Evolutionary conservation across 1,140 invertebrate species (phyloP).

Genomic region (Solenopsis invicta): DNA sequence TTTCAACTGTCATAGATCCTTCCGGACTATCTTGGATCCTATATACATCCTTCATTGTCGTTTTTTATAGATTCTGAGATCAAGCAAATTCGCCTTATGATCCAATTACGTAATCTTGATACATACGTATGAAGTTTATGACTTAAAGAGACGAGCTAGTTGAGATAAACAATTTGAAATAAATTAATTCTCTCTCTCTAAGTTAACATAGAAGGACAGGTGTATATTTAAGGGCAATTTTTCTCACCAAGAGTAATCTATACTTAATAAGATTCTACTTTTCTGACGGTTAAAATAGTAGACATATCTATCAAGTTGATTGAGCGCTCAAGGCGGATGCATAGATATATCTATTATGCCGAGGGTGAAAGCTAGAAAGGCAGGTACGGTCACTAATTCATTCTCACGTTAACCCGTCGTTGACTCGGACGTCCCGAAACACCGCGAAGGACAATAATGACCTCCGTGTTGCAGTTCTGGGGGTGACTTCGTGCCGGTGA

Average conservation of each 20-base stretch:
- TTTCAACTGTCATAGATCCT: slow-evolving; percentile 62
- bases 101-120: not conserved
- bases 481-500: slow-evolving; percentile 55
- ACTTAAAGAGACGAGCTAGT: not conserved
- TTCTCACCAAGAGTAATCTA: not conserved
- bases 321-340: not conserved
- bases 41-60: not conserved
- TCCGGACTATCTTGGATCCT: slow-evolving; percentile 13
- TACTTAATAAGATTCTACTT: not conserved
- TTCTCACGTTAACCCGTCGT: slow-evolving; percentile 53
- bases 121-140: not conserved
- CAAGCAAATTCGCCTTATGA: not conserved
- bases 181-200: not conserved
- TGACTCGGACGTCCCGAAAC: slow-evolving; percentile 47
- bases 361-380: slow-evolving; percentile 13
- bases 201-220: not conserved
- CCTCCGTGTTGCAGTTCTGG: slow-evolving; percentile 48
- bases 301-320: slow-evolving; percentile 26
- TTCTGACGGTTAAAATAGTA: slow-evolving; percentile 12
- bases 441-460: slow-evolving; percentile 51
- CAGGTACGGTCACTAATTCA: slow-evolving; percentile 28
- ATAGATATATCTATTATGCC: slow-evolving; percentile 29
- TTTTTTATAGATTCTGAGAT: not conserved
- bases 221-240: not conserved
- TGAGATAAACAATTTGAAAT: not conserved